Evolutionary conservation across 1,140 invertebrate species (phyloP).

Genomic region (Olivierus martensii): DNA sequence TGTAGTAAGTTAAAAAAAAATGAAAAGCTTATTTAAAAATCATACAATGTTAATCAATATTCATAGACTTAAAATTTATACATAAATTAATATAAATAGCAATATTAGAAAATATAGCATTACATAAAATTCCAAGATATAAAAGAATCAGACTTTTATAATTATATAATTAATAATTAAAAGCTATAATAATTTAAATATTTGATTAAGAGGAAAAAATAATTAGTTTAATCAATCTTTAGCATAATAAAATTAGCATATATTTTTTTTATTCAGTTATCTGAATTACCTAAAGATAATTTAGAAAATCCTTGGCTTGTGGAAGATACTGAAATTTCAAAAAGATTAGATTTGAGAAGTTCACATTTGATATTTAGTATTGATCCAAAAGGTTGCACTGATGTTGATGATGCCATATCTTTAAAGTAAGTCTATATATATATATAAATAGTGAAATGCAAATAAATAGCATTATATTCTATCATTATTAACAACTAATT

Average conservation of each 20-base stretch:
- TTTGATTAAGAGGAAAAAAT: background rate
- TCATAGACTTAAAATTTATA: too few species aligned
- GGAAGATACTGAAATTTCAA: slow-evolving; percentile 20
- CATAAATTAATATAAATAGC: too few species aligned
- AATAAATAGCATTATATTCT: too few species aligned
- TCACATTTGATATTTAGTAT: slow-evolving; percentile 35
- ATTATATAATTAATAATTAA: too few species aligned
- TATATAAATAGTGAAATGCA: background rate
- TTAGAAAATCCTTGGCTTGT: slow-evolving; percentile 25
- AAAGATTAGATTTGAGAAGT: slow-evolving; percentile 31
- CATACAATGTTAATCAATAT: too few species aligned
- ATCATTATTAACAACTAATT: too few species aligned
- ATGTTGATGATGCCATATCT: slow-evolving; percentile 38
- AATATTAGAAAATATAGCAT: too few species aligned
- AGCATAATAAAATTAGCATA: background rate
- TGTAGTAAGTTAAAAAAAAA: slow-evolving; percentile 9
- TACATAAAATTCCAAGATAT: too few species aligned
- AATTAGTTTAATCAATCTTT: background rate
- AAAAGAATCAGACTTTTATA: too few species aligned
- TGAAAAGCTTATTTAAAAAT: too few species aligned
- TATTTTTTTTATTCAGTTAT: slow-evolving; percentile 14
- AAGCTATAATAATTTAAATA: too few species aligned
- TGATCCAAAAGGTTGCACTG: slow-evolving; percentile 35
- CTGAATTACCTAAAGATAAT: slow-evolving; percentile 26
- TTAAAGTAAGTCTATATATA: slow-evolving; percentile 5